phyloP scores from a whole-genome alignment of 2,888 invertebrate genomes.

The Tinea semifulvella region DNA sequence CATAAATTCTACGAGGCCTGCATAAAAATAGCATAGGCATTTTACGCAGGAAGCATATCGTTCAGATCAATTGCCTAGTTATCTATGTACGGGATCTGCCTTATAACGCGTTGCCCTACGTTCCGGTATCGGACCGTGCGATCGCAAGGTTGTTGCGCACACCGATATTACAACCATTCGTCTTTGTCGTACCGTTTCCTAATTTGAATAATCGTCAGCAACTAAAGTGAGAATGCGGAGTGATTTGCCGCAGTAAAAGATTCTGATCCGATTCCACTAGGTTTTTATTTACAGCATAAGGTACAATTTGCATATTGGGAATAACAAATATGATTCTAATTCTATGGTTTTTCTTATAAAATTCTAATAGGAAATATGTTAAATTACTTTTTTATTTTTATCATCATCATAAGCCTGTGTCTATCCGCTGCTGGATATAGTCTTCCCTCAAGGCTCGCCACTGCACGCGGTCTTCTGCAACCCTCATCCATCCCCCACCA shows the following conservation, averaged over 20 bases:
- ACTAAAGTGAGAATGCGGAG: conserved; percentile 54
- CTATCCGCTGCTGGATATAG: too few relatives aligned
- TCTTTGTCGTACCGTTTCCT: conserved; percentile 64
- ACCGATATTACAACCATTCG: conserved; percentile 64
- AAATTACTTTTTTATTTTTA: too few relatives aligned
- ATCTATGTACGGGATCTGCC: conserved; percentile 50
- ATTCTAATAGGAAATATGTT: too few relatives aligned
- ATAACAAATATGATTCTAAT: too few relatives aligned
- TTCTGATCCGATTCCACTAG: conserved; percentile 13
- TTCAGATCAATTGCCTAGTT: conserved; percentile 55
- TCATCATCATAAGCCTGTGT: too few relatives aligned
- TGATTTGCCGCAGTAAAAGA: conserved; percentile 44
- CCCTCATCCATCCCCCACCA: too few relatives aligned
- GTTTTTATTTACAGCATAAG: too few relatives aligned
- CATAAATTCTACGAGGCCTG: conserved; percentile 22
- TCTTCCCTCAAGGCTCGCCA: too few relatives aligned
- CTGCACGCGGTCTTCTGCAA: too few relatives aligned
- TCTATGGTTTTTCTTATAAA: too few relatives aligned
- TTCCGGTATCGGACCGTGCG: conserved; percentile 43
- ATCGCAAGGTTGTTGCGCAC: conserved; percentile 36
- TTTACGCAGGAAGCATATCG: conserved; percentile 63
- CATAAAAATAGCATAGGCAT: conserved; percentile 50
- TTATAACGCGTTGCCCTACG: conserved; percentile 56
- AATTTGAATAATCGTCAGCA: conserved; percentile 60
- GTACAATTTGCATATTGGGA: too few relatives aligned